A percentile compares a stretch with the other conserved stretches of the same genome.
Evolutionary conservation across 1,140 invertebrate genomes (phyloP).

Genomic region (Drosophila ironensis): DNA sequence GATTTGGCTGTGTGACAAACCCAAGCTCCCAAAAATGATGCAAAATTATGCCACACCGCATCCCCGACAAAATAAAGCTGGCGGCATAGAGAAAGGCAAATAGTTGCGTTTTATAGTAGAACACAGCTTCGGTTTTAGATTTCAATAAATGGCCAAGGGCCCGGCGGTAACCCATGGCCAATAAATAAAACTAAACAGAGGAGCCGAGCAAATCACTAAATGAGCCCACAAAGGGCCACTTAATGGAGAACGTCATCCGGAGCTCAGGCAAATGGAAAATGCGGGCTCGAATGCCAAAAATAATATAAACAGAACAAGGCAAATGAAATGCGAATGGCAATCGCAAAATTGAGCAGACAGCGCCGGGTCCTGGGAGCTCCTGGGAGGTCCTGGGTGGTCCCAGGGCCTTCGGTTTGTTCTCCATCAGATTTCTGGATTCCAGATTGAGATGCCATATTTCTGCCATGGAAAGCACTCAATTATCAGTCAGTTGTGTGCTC

Average conservation of each 20-base stretch:
- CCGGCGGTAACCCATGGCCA: background rate
- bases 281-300: constrained; percentile 11
- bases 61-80: background rate
- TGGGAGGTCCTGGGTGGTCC: no score
- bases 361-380: background rate
- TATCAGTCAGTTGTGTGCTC: constrained; percentile 1
- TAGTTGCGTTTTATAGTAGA: constrained; percentile 2
- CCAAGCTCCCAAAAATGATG: constrained; percentile 47
- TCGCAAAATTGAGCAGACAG: constrained; percentile 9
- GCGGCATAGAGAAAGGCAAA: background rate
- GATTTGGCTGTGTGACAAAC: constrained; percentile 75
- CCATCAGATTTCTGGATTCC: background rate
- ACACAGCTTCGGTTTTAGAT: background rate
- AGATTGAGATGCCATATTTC: background rate
- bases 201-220: constrained; percentile 12
- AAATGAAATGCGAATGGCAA: constrained; percentile 20
- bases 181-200: background rate
- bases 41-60: constrained; percentile 35
- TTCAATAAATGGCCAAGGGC: background rate
- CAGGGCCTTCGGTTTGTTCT: no score
- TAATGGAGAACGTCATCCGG: constrained; percentile 15
- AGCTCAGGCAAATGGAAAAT: background rate
- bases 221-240: constrained; percentile 31
- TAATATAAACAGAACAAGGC: constrained; percentile 17
- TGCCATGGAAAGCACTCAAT: constrained; percentile 4